These are phyloP conservation scores for Trisateles emortualis DNA, from an alignment of 2,888 invertebrate species.

Conservation along the genomic window DNA sequence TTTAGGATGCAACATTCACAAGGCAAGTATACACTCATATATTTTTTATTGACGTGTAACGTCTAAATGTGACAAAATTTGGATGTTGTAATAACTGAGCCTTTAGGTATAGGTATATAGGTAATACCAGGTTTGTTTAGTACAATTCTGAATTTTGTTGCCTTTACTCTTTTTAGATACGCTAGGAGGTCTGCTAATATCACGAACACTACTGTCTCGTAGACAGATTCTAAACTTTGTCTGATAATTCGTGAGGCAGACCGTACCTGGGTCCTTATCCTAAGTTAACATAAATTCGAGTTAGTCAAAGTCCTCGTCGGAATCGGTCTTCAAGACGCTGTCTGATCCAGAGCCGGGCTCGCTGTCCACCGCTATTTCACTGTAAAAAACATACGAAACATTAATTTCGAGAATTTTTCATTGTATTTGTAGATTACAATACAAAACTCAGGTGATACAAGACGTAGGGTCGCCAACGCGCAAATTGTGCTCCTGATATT, in stretches of 20 bases:
- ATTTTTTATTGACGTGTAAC: too few species aligned
- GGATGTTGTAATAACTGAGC: neutral
- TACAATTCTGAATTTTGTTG: slow-evolving; percentile 41
- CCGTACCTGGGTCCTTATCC: slow-evolving; percentile 47
- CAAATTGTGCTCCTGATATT: too few species aligned
- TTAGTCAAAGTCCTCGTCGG: slow-evolving; percentile 83
- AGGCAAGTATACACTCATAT: neutral
- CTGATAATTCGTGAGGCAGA: slow-evolving; percentile 36
- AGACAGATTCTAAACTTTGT: slow-evolving; percentile 16
- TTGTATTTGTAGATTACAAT: too few species aligned
- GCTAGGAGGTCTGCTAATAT: slow-evolving; percentile 32
- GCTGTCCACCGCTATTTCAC: slow-evolving; percentile 78
- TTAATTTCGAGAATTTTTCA: too few species aligned
- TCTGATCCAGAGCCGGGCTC: slow-evolving; percentile 81
- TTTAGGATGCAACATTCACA: neutral
- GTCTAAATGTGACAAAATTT: too few species aligned
- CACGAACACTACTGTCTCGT: slow-evolving; percentile 14
- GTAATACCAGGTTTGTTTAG: slow-evolving; percentile 15
- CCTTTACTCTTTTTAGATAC: slow-evolving; percentile 44
- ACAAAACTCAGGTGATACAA: too few species aligned
- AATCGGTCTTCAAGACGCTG: slow-evolving; percentile 82
- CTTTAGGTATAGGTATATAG: too few species aligned
- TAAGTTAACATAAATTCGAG: slow-evolving; percentile 42
- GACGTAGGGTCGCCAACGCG: too few species aligned
- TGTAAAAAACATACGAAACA: slow-evolving; percentile 48